Conservation (phyloP, 2,888 invertebrate species). For the Drosophila nigricruria region DNA sequence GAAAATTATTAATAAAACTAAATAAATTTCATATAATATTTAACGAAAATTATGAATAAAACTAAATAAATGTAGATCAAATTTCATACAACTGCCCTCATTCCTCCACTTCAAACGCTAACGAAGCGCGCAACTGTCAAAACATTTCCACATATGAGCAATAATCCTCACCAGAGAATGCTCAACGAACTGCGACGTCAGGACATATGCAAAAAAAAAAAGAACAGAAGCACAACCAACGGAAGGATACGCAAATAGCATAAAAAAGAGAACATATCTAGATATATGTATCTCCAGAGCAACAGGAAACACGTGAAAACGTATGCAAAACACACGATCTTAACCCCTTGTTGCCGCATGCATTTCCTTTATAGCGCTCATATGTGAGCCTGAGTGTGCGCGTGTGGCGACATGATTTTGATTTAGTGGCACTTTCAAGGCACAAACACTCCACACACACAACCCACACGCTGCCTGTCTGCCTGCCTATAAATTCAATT, state of each 20-base stretch:
- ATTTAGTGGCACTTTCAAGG: conserved; percentile 79
- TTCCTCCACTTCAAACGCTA: conserved; percentile 40
- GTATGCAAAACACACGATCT: conserved; percentile 80
- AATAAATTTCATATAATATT: background rate
- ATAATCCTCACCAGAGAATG: conserved; percentile 32
- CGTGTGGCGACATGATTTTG: conserved; percentile 60
- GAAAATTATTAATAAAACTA: background rate
- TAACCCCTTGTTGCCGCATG: conserved; percentile 72
- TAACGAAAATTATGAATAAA: no score
- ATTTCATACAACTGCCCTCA: background rate
- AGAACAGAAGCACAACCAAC: conserved; percentile 45
- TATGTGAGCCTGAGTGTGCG: conserved; percentile 10
- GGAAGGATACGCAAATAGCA: conserved; percentile 79
- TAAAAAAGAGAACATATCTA: conserved; percentile 40
- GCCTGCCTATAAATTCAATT: conserved; percentile 79
- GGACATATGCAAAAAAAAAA: conserved; percentile 56
- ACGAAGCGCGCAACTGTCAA: conserved; percentile 82
- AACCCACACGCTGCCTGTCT: conserved; percentile 5
- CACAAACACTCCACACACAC: conserved; percentile 58
- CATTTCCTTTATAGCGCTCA: conserved; percentile 48
- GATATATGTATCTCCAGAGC: background rate
- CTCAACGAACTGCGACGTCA: conserved; percentile 59
- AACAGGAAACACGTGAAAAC: conserved; percentile 64
- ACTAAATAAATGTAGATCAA: background rate
- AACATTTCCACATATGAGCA: conserved; percentile 72